Base-by-base conservation (phyloP, 2,888 invertebrate species). In the Pristionchus mayeri region DNA sequence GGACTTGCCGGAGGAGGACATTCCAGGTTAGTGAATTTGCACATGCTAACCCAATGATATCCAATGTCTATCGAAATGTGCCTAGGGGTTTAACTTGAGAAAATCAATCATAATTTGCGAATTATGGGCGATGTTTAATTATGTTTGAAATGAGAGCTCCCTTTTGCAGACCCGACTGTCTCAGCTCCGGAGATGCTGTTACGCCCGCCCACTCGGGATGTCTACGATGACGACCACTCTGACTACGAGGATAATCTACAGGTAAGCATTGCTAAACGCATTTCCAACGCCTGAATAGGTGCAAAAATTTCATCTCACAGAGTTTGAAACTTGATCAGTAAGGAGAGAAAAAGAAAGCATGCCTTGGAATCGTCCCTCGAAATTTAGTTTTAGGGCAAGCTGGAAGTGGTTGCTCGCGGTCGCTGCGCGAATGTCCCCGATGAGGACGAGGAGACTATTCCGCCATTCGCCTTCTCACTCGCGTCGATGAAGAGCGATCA, bases 231-330 rank as follows among this genome's bases (percentile, higher is more conserved):
- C 27, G 84, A 84, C 21, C 48, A 48, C 27, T 75, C 75, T 2
- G 84, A 84, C 50, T 84, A 84, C 27, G 84, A 71, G 54, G 84
- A 84, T 34, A 84, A 84, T 13, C 40, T 84, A 4, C 71, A 84
- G 71, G 84, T 75, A 4, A 54, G 7, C 16, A 4, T n/a, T n/a
- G n/a, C n/a, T n/a, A n/a, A n/a, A n/a, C n/a, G n/a, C n/a, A n/a
- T n/a, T n/a, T n/a, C n/a, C n/a, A n/a, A n/a, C n/a, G n/a, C n/a
- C n/a, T n/a, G n/a, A n/a, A n/a, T n/a, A n/a, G n/a, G n/a, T n/a
- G n/a, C n/a, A n/a, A n/a, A n/a, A n/a, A n/a, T n/a, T n/a, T n/a
- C n/a, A n/a, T n/a, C n/a, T n/a, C n/a, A n/a, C n/a, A n/a, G n/a
- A n/a, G n/a, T n/a, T n/a, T n/a, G n/a, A n/a, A n/a, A n/a, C n/a